A percentile compares a stretch with the other conserved stretches of the same genome.
These are phyloP conservation scores for Martes martes DNA, from an alignment of 2,113 vertebrate genomes.

Conservation along the genomic window DNA sequence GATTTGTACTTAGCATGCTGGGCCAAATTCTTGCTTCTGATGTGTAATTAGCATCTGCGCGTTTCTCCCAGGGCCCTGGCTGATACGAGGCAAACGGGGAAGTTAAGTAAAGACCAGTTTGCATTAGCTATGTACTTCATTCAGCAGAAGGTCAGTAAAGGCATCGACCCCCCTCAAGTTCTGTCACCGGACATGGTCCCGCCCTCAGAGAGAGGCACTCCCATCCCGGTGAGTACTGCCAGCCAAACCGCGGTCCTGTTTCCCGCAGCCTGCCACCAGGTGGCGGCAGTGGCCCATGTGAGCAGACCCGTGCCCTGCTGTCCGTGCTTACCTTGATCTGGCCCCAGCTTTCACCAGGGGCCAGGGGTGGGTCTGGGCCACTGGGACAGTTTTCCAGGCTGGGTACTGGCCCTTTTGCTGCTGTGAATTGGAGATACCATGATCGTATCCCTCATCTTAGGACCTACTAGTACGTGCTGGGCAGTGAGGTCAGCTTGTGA, in stretches of 20 bases:
- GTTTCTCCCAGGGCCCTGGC: conserved; percentile 90
- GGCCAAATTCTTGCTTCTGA: neutral
- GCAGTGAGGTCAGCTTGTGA: neutral
- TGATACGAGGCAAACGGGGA: conserved; percentile 95
- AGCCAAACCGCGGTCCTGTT: fast-evolving
- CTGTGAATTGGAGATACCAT: neutral
- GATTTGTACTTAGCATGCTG: neutral
- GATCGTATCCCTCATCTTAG: neutral
- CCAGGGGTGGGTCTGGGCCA: neutral
- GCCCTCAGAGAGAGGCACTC: conserved; percentile 92
- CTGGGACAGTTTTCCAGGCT: neutral
- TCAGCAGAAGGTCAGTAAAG: conserved; percentile 97
- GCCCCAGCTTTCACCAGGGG: neutral
- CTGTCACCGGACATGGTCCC: conserved; percentile 96
- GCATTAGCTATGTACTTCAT: conserved; percentile 97
- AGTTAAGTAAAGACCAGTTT: conserved; percentile 96
- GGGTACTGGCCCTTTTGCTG: neutral
- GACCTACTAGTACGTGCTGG: neutral
- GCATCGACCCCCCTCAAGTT: conserved; percentile 93
- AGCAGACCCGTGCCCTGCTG: neutral
- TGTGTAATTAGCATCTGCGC: conserved; percentile 15
- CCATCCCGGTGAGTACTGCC: conserved; percentile 84
- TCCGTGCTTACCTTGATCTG: neutral
- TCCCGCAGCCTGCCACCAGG: neutral
- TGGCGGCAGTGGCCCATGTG: neutral